A percentile compares a stretch with the other conserved stretches of the same genome.
phyloP scores from a whole-genome alignment of 1,140 invertebrate species.

The Heterodera schachtii region DNA sequence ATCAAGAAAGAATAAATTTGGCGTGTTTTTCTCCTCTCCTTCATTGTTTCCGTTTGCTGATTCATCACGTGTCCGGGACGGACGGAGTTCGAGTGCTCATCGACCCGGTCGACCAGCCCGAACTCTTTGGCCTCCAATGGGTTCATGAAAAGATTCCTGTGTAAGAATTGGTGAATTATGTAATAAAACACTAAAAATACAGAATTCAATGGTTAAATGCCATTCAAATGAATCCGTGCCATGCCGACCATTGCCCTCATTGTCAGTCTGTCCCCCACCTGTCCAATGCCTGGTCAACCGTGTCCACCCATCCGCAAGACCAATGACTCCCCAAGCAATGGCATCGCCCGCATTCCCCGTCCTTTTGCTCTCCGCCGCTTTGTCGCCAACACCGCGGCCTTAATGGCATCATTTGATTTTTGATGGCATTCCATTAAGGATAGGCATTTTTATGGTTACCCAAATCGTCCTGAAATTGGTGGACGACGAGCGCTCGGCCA shows the following conservation, averaged over 20 bases:
- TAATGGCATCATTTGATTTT: slow-evolving; percentile 5
- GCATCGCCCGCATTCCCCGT: slow-evolving; percentile 96
- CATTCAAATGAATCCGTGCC: too few relatives aligned
- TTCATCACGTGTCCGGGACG: slow-evolving; percentile 29
- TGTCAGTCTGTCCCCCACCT: too few relatives aligned
- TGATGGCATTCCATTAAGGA: not conserved
- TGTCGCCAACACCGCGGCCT: slow-evolving; percentile 80
- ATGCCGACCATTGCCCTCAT: too few relatives aligned
- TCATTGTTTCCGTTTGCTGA: not conserved
- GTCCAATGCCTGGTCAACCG: too few relatives aligned
- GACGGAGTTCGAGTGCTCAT: slow-evolving; percentile 72
- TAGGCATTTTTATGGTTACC: slow-evolving; percentile 65
- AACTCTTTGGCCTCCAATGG: slow-evolving; percentile 85
- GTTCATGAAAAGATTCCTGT: slow-evolving; percentile 91
- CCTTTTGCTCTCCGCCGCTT: slow-evolving; percentile 76
- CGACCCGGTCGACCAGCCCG: slow-evolving; percentile 89
- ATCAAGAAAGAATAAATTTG: not conserved
- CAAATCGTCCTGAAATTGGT: slow-evolving; percentile 91
- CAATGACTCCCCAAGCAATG: slow-evolving; percentile 95
- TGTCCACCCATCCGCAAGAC: too few relatives aligned
- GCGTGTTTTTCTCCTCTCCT: not conserved
- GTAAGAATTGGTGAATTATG: too few relatives aligned
- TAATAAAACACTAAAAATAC: too few relatives aligned
- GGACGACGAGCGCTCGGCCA: slow-evolving; percentile 69
- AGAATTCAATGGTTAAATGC: too few relatives aligned